Evolutionary conservation across 2,113 vertebrate genomes (phyloP).

Genomic region (Colistium nudipinnis): DNA sequence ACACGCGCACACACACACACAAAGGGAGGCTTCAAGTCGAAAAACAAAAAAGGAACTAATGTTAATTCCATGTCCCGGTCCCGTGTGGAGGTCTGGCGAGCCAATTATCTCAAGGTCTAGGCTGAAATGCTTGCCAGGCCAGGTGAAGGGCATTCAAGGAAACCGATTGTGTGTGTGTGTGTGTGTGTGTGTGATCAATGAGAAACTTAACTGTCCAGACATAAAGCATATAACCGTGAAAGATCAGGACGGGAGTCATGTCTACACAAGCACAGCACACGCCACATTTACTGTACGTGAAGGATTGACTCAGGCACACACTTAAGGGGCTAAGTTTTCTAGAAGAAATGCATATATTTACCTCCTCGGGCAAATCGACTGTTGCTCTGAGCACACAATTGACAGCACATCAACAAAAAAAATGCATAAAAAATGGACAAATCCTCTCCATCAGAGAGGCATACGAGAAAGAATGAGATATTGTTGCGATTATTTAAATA

Average conservation of each 20-base stretch:
- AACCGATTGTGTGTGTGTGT: conserved; percentile 16
- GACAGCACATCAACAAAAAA: conserved; percentile 35
- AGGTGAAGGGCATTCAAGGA: conserved; percentile 43
- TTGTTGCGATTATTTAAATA: conserved; percentile 1
- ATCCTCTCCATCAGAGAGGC: conserved; percentile 34
- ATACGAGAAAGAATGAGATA: conserved; percentile 4
- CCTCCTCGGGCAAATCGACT: conserved; percentile 68
- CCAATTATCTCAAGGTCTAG: conserved; percentile 57
- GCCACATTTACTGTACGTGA: conserved; percentile 21
- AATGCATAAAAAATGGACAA: conserved; percentile 41
- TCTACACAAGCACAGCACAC: conserved; percentile 39
- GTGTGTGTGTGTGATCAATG: conserved; percentile 9
- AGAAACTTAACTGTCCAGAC: conserved; percentile 15
- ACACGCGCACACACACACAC: conserved; percentile 35
- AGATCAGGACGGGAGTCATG: conserved; percentile 38
- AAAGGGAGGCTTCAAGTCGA: conserved; percentile 24
- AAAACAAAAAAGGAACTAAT: conserved; percentile 7
- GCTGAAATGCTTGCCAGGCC: conserved; percentile 41
- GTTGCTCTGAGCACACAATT: conserved; percentile 62
- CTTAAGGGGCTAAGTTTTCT: conserved; percentile 30
- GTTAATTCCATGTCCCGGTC: conserved; percentile 33
- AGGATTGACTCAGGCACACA: conserved; percentile 39
- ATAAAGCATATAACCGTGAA: conserved; percentile 11
- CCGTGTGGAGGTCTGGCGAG: conserved; percentile 26
- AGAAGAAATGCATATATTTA: conserved; percentile 62